A percentile compares a stretch with the other conserved stretches of the same genome.
Conservation (phyloP, 2,113 vertebrate genomes). For the Nymphicus hollandicus region DNA sequence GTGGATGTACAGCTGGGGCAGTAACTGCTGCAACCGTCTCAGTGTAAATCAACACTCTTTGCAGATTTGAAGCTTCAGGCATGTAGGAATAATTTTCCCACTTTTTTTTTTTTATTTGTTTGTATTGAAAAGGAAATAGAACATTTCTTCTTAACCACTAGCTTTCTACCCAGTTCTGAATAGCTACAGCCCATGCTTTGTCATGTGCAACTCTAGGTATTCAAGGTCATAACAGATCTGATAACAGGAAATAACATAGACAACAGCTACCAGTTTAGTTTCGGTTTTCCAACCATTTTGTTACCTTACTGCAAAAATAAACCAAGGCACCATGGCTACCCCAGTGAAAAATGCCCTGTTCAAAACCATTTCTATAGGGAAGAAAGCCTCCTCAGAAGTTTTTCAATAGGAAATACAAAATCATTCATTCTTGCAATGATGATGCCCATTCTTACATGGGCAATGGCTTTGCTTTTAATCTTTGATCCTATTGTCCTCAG, state of each 20-base stretch:
- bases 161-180: not conserved
- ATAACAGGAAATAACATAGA: not conserved
- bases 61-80: not conserved
- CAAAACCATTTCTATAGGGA: not conserved
- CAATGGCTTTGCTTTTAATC: not conserved
- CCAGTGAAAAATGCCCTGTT: not conserved
- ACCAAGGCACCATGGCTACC: not conserved
- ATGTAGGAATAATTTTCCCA: rapidly evolving
- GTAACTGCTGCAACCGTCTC: not conserved
- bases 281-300: not conserved
- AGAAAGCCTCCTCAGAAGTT: not conserved
- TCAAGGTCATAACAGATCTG: not conserved
- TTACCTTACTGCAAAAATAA: not conserved
- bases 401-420: not conserved
- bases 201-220: not conserved
- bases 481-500: not conserved
- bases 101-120: not conserved
- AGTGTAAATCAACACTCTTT: not conserved
- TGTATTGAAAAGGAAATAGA: not conserved
- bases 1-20: not conserved
- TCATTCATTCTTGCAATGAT: not conserved
- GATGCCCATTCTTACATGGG: not conserved
- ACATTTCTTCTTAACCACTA: not conserved
- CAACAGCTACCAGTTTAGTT: not conserved
- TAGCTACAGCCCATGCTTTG: not conserved